Base-by-base conservation (phyloP, 2,888 invertebrate species). In the Erannis defoliaria region DNA sequence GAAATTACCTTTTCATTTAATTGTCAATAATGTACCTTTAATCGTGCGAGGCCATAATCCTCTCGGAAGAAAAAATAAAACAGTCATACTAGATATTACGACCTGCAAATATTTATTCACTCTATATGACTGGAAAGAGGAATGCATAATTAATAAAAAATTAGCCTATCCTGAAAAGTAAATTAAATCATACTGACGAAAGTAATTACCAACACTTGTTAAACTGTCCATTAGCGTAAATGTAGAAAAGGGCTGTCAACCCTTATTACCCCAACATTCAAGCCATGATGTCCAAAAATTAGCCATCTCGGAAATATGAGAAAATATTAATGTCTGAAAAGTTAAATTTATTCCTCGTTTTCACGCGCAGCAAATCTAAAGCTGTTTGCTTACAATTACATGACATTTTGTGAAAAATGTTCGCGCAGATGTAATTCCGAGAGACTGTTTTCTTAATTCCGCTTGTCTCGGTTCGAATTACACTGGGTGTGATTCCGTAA, bases 311-410 rank as follows among this genome's bases (percentile, higher is more conserved):
- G 49, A 46, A 55, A 38, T 29, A 5, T 5, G 55, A 40, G 49
- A 16, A 40, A 49, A 49, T 42, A 26, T 23, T 35, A 56, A 46
- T 23, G 35, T 12, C 23, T 45, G 12, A 48, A 56, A 43, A 37
- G 43, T 45, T 43, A 3, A 57, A 42, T 57, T 29, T 51, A 55
- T 51, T 51, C 19, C 5, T 18, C 45, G 45, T 19, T 55, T 45
- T 33, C 21, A 19, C 38, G 21, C 54, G 43, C 33, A 16, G 12
- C 33, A 33, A 21, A 43, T 43, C 48, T 48, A 56, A 56, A 40
- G 33, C 43, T 57, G 50, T 57, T 57, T 50, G 56, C 56, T 18
- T 18, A 55, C 46, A 55, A 29, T 55, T 48, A 51, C 51, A 51
- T 51, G 29, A 40, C 51, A 19, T 40, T 26, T 51, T 51, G 40